These are phyloP conservation scores for Drosophila subquinaria DNA, from an alignment of 2,888 invertebrate genomes.

Conservation along the genomic window DNA sequence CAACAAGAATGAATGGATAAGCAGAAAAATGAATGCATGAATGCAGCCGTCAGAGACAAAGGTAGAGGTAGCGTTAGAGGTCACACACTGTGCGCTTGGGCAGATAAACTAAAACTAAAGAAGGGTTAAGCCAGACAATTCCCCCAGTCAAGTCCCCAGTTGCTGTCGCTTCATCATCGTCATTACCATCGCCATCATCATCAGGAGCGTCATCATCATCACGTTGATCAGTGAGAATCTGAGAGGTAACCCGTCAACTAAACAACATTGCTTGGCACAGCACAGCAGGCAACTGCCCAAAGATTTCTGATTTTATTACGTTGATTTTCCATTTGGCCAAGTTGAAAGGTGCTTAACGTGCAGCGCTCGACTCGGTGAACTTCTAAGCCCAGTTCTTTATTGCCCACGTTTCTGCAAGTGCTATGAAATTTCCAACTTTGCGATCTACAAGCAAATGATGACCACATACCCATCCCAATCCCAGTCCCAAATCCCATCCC, in stretches of 20 bases:
- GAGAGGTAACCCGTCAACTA: conserved; percentile 38
- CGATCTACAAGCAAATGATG: conserved; percentile 47
- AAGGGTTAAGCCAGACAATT: conserved; percentile 51
- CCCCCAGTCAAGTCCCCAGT: conserved; percentile 15
- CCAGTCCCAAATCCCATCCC: background rate
- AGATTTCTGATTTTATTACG: conserved; percentile 76
- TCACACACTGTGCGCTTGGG: conserved; percentile 34
- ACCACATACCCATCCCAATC: conserved; percentile 23
- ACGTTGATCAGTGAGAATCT: conserved; percentile 31
- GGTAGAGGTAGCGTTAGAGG: conserved; percentile 3
- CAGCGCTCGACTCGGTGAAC: conserved; percentile 47
- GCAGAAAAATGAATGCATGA: conserved; percentile 30
- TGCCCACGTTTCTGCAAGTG: conserved; percentile 71
- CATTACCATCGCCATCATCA: conserved; percentile 10
- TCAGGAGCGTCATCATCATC: conserved; percentile 2
- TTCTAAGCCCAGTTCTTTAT: conserved; percentile 68
- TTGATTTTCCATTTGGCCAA: conserved; percentile 70
- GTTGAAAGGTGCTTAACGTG: conserved; percentile 81
- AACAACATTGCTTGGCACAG: conserved; percentile 12
- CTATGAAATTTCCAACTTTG: conserved; percentile 31
- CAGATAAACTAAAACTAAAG: conserved; percentile 35
- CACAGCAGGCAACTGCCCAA: conserved; percentile 55
- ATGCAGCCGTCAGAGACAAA: conserved; percentile 16
- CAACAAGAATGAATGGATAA: conserved; percentile 17
- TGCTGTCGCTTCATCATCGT: conserved; percentile 27